These are phyloP conservation scores for Criorhina ranunculi DNA, from an alignment of 2,888 invertebrate species.

Conservation along the genomic window DNA sequence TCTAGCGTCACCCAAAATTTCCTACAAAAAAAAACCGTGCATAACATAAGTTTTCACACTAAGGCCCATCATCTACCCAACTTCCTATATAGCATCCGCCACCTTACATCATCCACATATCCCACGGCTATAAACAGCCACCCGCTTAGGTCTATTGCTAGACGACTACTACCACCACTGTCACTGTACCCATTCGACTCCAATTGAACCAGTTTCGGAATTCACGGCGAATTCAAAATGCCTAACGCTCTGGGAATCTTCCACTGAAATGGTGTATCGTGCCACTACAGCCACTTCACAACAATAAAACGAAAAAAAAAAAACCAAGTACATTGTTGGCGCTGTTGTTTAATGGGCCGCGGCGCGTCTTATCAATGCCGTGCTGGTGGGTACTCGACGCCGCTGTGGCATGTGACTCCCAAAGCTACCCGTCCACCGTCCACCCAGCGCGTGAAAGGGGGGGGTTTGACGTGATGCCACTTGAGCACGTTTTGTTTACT, in stretches of 20 bases:
- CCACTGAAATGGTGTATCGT: slow-evolving; percentile 61
- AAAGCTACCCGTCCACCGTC: slow-evolving; percentile 32
- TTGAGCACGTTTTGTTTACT: slow-evolving; percentile 73
- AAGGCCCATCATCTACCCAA: neutral
- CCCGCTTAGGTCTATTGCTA: neutral
- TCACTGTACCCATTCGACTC: slow-evolving; percentile 22
- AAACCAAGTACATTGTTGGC: slow-evolving; percentile 49
- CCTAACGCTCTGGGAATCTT: slow-evolving; percentile 62
- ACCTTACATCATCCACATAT: slow-evolving; percentile 5
- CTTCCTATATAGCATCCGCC: neutral
- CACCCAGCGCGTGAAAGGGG: slow-evolving; percentile 12
- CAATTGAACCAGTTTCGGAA: slow-evolving; percentile 62
- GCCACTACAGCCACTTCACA: slow-evolving; percentile 43
- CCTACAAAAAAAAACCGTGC: too few relatives aligned
- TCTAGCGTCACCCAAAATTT: too few relatives aligned
- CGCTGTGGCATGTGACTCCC: slow-evolving; percentile 57
- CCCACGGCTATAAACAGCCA: neutral
- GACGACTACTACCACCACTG: slow-evolving; percentile 5
- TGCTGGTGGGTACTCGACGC: slow-evolving; percentile 65
- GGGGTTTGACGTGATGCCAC: slow-evolving; percentile 69
- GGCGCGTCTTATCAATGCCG: slow-evolving; percentile 72
- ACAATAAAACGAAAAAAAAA: slow-evolving; percentile 19
- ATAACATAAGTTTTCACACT: neutral
- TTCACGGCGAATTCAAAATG: slow-evolving; percentile 63
- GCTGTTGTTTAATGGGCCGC: slow-evolving; percentile 71